phyloP scores from a whole-genome alignment of 2,113 vertebrate genomes.

The Potamarius usumacintae region DNA sequence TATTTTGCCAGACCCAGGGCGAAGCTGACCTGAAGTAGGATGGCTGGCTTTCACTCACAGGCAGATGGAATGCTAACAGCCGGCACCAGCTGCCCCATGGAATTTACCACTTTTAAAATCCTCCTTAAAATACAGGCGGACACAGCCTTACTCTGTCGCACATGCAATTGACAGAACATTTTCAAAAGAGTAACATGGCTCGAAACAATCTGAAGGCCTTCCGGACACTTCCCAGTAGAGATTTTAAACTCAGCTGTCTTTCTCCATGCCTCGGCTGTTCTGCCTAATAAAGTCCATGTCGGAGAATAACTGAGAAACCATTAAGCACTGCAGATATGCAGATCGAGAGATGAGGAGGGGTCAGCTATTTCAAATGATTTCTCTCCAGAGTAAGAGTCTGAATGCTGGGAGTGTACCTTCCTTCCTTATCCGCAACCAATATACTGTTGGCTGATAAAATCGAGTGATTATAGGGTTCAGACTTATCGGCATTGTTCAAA shows the following conservation, averaged over 20 bases:
- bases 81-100: slow-evolving; percentile 72
- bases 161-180: slow-evolving; percentile 31
- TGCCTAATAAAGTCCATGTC: not conserved
- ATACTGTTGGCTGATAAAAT: not conserved
- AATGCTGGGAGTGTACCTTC: slow-evolving; percentile 20
- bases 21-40: slow-evolving; percentile 17
- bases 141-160: slow-evolving; percentile 28
- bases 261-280: not conserved
- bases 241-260: not conserved
- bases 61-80: slow-evolving; percentile 70
- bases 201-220: slow-evolving; percentile 41
- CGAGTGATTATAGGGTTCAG: not conserved
- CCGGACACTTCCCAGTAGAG: not conserved
- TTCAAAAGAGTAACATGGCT: slow-evolving; percentile 21
- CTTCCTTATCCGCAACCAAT: not conserved
- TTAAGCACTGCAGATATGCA: slow-evolving; percentile 8
- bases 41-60: slow-evolving; percentile 31
- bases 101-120: slow-evolving; percentile 73
- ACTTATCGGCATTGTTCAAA: not conserved
- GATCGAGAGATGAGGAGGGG: slow-evolving; percentile 25
- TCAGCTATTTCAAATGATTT: slow-evolving; percentile 12
- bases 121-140: slow-evolving; percentile 51
- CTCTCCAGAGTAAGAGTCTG: slow-evolving; percentile 17
- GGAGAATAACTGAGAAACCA: slow-evolving; percentile 16
- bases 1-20: slow-evolving; percentile 16